phyloP scores from a whole-genome alignment of 2,113 vertebrate genomes.

The Oryzias curvinotus region DNA sequence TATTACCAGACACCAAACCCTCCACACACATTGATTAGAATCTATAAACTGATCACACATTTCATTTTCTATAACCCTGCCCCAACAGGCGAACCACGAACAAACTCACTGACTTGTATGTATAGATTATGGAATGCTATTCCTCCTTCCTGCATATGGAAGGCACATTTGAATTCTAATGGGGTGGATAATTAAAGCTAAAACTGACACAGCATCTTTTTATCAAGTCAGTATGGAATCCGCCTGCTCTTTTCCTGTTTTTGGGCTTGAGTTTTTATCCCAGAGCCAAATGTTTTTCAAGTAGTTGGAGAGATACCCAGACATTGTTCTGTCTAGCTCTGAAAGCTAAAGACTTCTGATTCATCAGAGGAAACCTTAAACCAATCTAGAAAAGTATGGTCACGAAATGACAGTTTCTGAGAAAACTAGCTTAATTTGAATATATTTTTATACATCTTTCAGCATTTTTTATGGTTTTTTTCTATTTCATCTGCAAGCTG shows the following conservation, averaged over 20 bases:
- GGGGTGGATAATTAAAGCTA: not conserved
- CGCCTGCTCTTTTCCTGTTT: not conserved
- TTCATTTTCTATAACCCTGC: too few relatives aligned
- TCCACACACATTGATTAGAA: too few relatives aligned
- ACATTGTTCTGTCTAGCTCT: slow-evolving; percentile 8
- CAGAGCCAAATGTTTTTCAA: slow-evolving; percentile 12
- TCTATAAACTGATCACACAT: too few relatives aligned
- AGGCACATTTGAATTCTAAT: too few relatives aligned
- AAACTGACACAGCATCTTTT: not conserved
- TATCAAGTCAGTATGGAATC: slow-evolving; percentile 5
- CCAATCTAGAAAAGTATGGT: not conserved
- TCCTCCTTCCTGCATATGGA: too few relatives aligned
- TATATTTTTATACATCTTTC: not conserved
- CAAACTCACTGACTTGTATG: too few relatives aligned
- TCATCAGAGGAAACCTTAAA: not conserved
- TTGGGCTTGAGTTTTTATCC: not conserved
- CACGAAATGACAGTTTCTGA: not conserved
- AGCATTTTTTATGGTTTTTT: not conserved
- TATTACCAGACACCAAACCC: too few relatives aligned
- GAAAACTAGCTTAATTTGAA: not conserved
- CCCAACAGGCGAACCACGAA: too few relatives aligned
- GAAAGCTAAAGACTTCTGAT: not conserved
- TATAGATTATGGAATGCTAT: too few relatives aligned
- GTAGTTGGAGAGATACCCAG: not conserved
- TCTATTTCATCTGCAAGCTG: not conserved